These are phyloP conservation scores for Acanthiza pusilla DNA, from an alignment of 2,797 vertebrate species.

Conservation along the genomic window DNA sequence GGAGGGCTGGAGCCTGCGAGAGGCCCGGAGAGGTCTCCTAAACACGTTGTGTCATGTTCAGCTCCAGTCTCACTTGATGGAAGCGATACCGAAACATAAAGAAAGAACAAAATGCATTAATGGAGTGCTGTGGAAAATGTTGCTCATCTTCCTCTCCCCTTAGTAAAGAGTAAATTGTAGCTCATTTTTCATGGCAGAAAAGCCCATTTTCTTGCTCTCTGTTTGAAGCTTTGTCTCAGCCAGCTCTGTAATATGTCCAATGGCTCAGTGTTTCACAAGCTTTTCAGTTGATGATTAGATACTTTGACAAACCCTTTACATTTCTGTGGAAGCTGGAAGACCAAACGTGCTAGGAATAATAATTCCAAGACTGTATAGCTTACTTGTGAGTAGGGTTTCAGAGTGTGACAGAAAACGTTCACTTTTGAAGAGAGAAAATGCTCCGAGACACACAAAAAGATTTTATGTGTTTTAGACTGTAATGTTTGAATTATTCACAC, in stretches of 20 bases:
- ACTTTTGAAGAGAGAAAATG: neutral
- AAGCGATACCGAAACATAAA: neutral
- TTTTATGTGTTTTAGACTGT: neutral
- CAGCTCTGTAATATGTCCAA: neutral
- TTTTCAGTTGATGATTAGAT: neutral
- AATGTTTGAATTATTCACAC: neutral
- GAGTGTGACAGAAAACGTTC: neutral
- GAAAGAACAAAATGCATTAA: neutral
- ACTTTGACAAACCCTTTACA: neutral
- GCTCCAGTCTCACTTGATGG: neutral
- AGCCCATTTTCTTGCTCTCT: constrained; percentile 7
- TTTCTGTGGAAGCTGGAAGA: neutral
- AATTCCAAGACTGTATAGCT: neutral
- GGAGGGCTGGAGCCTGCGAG: neutral
- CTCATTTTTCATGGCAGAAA: neutral
- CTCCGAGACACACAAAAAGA: neutral
- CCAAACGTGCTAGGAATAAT: neutral
- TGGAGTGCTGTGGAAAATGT: neutral
- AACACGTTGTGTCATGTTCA: neutral
- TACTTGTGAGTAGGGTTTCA: neutral
- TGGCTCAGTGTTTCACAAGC: neutral
- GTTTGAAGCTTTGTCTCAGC: neutral
- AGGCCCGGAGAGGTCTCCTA: neutral
- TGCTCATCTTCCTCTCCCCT: neutral
- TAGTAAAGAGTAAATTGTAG: neutral